These are phyloP conservation scores for Calliopum simillimum DNA, from an alignment of 2,888 invertebrate genomes.

Conservation along the genomic window DNA sequence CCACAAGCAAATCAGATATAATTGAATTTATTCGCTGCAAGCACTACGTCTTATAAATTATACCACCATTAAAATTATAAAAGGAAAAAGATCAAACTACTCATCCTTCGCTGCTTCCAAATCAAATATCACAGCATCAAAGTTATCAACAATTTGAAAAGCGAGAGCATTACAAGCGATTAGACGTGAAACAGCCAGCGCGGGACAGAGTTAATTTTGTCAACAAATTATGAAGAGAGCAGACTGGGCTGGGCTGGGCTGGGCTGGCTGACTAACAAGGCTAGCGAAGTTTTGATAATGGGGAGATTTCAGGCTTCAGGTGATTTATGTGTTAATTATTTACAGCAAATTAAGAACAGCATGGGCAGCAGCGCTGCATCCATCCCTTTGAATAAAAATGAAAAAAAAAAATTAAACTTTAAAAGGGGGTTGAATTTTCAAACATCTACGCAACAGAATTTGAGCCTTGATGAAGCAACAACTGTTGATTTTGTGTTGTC, in stretches of 20 bases:
- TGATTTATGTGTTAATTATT: constrained; percentile 29
- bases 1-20: neutral
- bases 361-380: neutral
- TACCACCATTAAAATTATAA: neutral
- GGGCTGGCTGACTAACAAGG: neutral
- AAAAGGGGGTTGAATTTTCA: constrained; percentile 9
- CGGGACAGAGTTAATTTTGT: neutral
- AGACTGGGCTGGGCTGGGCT: neutral
- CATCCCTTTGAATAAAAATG: too few relatives aligned
- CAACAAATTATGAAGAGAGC: constrained; percentile 10
- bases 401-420: constrained; percentile 2
- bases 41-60: constrained; percentile 1
- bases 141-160: neutral
- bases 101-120: neutral
- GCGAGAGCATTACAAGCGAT: constrained; percentile 16
- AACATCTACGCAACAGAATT: neutral
- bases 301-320: neutral
- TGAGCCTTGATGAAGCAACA: constrained; percentile 12
- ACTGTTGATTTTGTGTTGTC: constrained; percentile 4
- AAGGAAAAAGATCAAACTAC: neutral
- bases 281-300: neutral
- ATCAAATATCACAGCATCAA: neutral
- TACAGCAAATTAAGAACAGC: constrained; percentile 18
- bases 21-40: constrained; percentile 7
- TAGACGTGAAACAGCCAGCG: neutral